These are phyloP conservation scores for Phataginus tetradactyla DNA, from an alignment of 2,797 vertebrate species.

Conservation along the genomic window DNA sequence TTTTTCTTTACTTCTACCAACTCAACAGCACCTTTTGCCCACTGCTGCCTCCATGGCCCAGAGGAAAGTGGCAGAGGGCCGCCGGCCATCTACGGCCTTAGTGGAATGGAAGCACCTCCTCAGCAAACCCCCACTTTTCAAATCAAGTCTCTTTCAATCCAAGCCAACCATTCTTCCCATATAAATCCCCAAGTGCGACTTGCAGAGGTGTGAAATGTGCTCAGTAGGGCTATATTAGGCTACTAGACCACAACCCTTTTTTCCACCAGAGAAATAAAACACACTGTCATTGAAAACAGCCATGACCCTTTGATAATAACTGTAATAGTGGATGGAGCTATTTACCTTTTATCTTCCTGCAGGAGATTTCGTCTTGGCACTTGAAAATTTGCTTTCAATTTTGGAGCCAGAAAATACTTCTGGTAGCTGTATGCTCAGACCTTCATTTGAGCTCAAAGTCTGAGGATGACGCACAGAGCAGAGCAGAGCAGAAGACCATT, in stretches of 20 bases:
- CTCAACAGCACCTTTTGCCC: background rate
- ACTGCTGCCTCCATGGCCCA: background rate
- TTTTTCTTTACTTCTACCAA: background rate
- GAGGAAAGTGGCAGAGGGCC: background rate
- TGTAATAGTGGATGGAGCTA: background rate
- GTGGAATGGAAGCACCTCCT: background rate
- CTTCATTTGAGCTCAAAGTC: background rate
- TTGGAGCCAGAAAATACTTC: constrained; percentile 13
- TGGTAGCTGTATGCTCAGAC: background rate
- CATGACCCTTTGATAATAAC: background rate
- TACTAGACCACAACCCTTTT: background rate
- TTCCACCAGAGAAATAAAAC: background rate
- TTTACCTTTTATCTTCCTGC: background rate
- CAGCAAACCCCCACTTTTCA: background rate
- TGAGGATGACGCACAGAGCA: background rate
- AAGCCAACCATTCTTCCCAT: background rate
- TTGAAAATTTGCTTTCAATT: constrained; percentile 36
- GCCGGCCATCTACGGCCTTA: background rate
- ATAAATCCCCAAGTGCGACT: background rate
- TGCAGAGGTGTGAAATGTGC: background rate
- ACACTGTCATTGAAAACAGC: background rate
- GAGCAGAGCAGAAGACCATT: background rate
- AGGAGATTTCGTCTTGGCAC: background rate
- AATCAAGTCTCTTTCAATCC: background rate
- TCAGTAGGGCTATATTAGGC: background rate